Evolutionary conservation across 53 echinoderm and acorn worm species (phyloP), one percentile per base, ranked within the genome.

Genomic region (Echinarachnius parma): DNA sequence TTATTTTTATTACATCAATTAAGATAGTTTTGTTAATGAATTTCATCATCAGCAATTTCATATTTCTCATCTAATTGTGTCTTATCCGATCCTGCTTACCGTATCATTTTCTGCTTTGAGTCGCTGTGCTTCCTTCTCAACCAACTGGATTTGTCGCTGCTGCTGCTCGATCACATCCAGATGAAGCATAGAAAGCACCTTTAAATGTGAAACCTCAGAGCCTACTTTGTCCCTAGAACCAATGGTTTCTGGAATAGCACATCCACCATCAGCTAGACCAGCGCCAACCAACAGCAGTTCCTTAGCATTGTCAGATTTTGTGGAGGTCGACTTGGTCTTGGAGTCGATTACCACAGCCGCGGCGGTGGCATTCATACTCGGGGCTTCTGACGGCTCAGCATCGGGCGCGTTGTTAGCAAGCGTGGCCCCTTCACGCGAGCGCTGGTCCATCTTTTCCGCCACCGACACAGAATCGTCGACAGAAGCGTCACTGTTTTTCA

Each of bases 101-200:
- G 92, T 92, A 44, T 98, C 85, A 61, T 90, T 98, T 70, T 98
- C 92, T 20, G 77, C 60, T 54, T 92, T 92, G 36, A 92, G 66
- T 64, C 85, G 92, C 26, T 88, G 79, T 32, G 87, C 60, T 62
- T 98, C 98, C 63, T 76, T 75, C 29, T 98, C 98, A 10, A 77
- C 44, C 20, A 61, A 64, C 32, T 77, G 80, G 13, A 98, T 56
- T 75, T 98, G 80, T 35, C 70, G 59, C 56, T 92, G 88, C 32
- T 98, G 98, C 37, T 98, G 85, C 62, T 92, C 88, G 70, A 92
- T 92, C 19, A 98, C 85, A 77, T 98, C 98, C 63, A 98, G 53
- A 67, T 98, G 98, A 21, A 98, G 83, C 87, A 98, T 78, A 52
- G 92, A 88, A 20, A 98, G 62, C 4, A 82, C 85, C 68, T 88